A percentile compares a stretch with the other conserved stretches of the same genome.
These are phyloP conservation scores for Cosmorhoe ocellata DNA, from an alignment of 2,888 invertebrate species.

Conservation along the genomic window DNA sequence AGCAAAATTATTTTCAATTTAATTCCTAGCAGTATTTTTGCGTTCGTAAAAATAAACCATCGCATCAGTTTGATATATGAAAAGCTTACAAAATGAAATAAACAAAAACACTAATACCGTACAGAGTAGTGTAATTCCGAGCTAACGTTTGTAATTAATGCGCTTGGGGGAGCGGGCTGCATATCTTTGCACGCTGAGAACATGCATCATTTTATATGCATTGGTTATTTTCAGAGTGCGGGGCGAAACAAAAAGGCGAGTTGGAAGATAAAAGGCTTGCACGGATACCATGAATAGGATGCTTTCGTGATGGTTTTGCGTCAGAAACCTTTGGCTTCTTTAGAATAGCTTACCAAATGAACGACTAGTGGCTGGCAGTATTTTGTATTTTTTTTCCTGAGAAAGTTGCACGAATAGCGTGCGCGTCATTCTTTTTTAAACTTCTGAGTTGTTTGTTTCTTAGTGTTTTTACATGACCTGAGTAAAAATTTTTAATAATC, in stretches of 20 bases:
- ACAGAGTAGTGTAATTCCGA: constrained; percentile 29
- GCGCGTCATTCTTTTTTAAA: constrained; percentile 15
- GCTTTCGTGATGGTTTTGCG: constrained; percentile 21
- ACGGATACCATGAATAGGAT: constrained; percentile 23
- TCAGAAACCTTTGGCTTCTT: constrained; percentile 24
- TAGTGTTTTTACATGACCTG: neutral
- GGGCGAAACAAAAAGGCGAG: constrained; percentile 43
- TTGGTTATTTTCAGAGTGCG: constrained; percentile 57
- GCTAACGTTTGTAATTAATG: constrained; percentile 60
- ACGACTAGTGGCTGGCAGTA: constrained; percentile 12
- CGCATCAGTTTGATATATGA: constrained; percentile 20
- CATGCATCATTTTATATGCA: constrained; percentile 72
- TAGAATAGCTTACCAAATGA: constrained; percentile 23
- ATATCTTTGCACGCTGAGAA: constrained; percentile 49
- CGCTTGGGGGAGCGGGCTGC: constrained; percentile 48
- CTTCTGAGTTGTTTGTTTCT: neutral
- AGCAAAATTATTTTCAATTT: constrained; percentile 17
- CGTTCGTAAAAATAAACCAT: constrained; percentile 16
- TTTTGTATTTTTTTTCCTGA: constrained; percentile 11
- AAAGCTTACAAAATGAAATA: constrained; percentile 26
- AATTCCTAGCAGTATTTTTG: constrained; percentile 13
- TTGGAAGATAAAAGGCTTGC: constrained; percentile 47
- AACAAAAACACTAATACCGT: constrained; percentile 32
- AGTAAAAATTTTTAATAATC: neutral
- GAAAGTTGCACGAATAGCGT: constrained; percentile 18